A percentile compares a stretch with the other conserved stretches of the same genome.
Conservation (phyloP, 2,113 vertebrate genomes). For the Triplophysa tibetana region DNA sequence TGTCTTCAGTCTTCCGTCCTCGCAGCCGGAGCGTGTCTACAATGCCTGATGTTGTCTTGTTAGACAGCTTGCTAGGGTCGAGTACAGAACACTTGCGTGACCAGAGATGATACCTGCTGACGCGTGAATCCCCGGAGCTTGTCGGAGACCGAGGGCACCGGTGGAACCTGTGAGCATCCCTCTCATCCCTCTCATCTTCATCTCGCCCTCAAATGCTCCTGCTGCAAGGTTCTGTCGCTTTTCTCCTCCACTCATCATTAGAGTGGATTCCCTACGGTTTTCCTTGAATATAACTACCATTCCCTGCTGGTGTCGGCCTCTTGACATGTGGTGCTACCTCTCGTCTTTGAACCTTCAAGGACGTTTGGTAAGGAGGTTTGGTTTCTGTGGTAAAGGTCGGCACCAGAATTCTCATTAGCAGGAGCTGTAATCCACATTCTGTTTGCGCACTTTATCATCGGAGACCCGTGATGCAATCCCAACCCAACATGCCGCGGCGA, state of each 20-base stretch:
- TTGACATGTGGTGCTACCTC: not conserved
- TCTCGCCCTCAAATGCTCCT: not conserved
- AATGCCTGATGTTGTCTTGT: no score
- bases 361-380: not conserved
- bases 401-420: not conserved
- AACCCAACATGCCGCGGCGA: not conserved
- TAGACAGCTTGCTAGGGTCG: no score
- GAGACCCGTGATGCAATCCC: constrained; percentile 1
- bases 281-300: not conserved
- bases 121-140: not conserved
- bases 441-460: not conserved
- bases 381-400: not conserved
- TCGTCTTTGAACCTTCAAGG: not conserved
- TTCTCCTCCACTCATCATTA: constrained; percentile 12
- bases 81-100: no score
- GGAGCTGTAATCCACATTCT: not conserved
- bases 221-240: not conserved
- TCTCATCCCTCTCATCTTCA: not conserved
- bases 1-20: no score
- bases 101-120: not conserved
- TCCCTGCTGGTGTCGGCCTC: not conserved
- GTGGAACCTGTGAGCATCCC: not conserved
- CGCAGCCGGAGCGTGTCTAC: no score
- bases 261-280: not conserved
- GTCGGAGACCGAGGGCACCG: not conserved